Conservation (phyloP, 1,140 invertebrate genomes). For the Euborellia annulipes region DNA sequence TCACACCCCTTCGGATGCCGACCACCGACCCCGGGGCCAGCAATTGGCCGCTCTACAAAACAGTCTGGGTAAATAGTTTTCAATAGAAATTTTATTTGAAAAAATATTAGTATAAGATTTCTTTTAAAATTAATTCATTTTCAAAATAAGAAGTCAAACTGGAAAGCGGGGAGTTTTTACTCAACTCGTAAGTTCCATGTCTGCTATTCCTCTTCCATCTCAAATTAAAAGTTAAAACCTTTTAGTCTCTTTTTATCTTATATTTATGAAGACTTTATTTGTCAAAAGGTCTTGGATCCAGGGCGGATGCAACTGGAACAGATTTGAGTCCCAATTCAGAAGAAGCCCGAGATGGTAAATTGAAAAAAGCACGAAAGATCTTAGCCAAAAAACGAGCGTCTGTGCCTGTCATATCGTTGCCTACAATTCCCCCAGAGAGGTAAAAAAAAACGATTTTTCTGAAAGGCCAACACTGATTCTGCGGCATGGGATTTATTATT, state of each 20-base stretch:
- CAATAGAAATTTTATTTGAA: slow-evolving; percentile 2
- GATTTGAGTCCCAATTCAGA: slow-evolving; percentile 13
- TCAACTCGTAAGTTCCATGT: too few relatives aligned
- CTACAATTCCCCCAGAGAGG: slow-evolving; percentile 79
- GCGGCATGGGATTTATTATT: too few relatives aligned
- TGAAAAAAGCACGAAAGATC: slow-evolving; percentile 62
- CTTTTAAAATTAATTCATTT: too few relatives aligned
- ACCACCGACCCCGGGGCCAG: slow-evolving; percentile 17
- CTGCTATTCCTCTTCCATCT: too few relatives aligned
- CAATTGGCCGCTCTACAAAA: background rate
- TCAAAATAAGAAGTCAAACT: too few relatives aligned
- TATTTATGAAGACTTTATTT: background rate
- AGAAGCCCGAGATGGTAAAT: slow-evolving; percentile 39
- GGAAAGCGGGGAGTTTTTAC: too few relatives aligned
- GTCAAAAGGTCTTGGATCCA: slow-evolving; percentile 16
- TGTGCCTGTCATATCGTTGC: slow-evolving; percentile 81
- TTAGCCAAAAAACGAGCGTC: slow-evolving; percentile 73
- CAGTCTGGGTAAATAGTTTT: background rate
- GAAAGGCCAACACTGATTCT: too few relatives aligned
- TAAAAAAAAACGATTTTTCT: too few relatives aligned
- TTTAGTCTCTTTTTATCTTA: too few relatives aligned
- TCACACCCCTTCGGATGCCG: slow-evolving; percentile 71
- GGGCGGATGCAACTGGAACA: slow-evolving; percentile 17
- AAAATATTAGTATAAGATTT: slow-evolving; percentile 2
- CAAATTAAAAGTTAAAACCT: too few relatives aligned